Percentiles rank a stretch among this genome's conserved stretches.
phyloP scores from a whole-genome alignment of 2,888 invertebrate genomes.

The Malthinus flaveolus region DNA sequence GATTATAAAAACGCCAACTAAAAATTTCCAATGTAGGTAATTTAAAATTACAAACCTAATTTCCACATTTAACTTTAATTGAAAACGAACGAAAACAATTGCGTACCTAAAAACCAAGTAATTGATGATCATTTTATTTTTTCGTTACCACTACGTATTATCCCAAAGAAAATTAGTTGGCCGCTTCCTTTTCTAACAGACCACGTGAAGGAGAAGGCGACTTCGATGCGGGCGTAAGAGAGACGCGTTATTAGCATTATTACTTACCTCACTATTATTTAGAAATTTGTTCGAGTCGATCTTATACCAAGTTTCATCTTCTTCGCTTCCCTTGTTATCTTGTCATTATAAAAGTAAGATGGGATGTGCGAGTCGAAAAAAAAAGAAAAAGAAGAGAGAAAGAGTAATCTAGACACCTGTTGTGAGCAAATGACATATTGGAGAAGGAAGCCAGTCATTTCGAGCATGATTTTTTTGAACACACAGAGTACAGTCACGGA shows the following conservation, averaged over 20 bases:
- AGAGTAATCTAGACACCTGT: conserved; percentile 47
- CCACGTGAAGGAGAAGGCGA: conserved; percentile 17
- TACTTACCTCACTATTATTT: conserved; percentile 26
- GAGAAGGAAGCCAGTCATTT: conserved; percentile 53
- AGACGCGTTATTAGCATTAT: conserved; percentile 14
- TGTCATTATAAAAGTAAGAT: conserved; percentile 7
- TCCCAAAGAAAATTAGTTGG: conserved; percentile 7
- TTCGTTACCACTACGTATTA: conserved; percentile 28
- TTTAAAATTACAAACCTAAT: conserved; percentile 36
- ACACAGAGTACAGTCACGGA: conserved; percentile 50
- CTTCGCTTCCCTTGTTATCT: conserved; percentile 10
- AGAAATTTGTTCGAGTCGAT: conserved; percentile 19
- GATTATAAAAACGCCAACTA: too few relatives aligned
- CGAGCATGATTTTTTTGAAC: conserved; percentile 45
- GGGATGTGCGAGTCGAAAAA: background rate
- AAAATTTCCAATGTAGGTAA: conserved; percentile 22
- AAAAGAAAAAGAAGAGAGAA: conserved; percentile 23
- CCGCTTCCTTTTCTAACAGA: conserved; percentile 11
- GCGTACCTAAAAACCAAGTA: conserved; percentile 46
- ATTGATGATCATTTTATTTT: conserved; percentile 47
- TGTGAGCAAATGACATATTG: conserved; percentile 51
- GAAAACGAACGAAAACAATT: conserved; percentile 41
- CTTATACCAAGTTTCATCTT: conserved; percentile 7
- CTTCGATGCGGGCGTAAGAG: conserved; percentile 19
- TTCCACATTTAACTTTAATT: conserved; percentile 39